phyloP scores from a whole-genome alignment of 2,113 vertebrate species.

The Dipodomys stephensi region DNA sequence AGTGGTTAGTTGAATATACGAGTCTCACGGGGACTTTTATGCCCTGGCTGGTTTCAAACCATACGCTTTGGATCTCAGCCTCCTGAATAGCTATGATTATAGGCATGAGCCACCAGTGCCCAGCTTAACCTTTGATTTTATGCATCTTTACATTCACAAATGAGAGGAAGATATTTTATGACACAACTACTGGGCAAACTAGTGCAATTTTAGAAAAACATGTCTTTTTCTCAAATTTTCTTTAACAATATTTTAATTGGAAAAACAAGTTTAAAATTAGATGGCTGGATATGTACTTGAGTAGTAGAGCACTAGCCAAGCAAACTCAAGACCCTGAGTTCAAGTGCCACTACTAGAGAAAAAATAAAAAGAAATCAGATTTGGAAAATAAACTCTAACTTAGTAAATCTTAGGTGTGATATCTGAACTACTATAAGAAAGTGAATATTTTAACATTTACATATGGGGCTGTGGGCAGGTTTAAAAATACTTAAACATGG shows the following conservation, averaged over 20 bases:
- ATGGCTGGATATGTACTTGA: not conserved
- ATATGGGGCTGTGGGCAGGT: not conserved
- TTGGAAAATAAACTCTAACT: not conserved
- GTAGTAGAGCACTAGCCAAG: not conserved
- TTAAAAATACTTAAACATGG: not conserved
- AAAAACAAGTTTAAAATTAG: not conserved
- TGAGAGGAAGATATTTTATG: not conserved
- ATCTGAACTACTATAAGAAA: not conserved
- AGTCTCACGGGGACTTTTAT: too few relatives aligned
- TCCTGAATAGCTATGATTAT: too few relatives aligned
- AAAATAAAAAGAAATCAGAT: not conserved
- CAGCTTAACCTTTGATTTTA: not conserved
- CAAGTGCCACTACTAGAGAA: too few relatives aligned
- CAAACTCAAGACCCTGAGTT: too few relatives aligned
- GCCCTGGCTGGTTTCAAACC: too few relatives aligned
- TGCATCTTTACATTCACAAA: not conserved
- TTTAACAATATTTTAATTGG: constrained; percentile 4
- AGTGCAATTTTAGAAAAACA: not conserved
- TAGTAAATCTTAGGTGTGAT: not conserved
- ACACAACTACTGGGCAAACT: not conserved
- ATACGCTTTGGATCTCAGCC: too few relatives aligned
- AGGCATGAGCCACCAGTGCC: too few relatives aligned
- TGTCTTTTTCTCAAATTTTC: not conserved
- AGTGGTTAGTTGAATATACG: too few relatives aligned
- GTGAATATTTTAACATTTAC: not conserved